phyloP scores from a whole-genome alignment of 2,888 invertebrate genomes.

The Peribatodes rhomboidaria region DNA sequence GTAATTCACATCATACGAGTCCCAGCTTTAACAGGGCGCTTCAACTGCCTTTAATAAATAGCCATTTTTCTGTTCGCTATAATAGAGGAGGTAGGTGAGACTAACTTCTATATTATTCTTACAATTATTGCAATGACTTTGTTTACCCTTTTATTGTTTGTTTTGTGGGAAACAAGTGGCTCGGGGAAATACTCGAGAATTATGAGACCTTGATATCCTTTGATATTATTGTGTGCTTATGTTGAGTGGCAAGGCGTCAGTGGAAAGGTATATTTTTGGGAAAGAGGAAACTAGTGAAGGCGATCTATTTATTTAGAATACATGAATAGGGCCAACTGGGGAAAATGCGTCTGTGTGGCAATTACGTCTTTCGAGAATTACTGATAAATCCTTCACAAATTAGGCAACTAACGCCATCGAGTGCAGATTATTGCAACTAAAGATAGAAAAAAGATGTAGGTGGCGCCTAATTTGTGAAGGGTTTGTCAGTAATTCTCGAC shows the following conservation, averaged over 20 bases:
- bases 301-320: too few relatives aligned
- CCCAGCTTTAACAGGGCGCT: constrained; percentile 52
- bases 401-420: too few relatives aligned
- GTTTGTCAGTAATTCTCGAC: too few relatives aligned
- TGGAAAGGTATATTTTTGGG: constrained; percentile 3
- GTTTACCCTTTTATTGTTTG: constrained; percentile 56
- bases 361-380: too few relatives aligned
- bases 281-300: background rate
- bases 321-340: too few relatives aligned
- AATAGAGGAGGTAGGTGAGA: constrained; percentile 58
- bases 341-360: too few relatives aligned
- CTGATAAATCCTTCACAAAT: too few relatives aligned
- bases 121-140: constrained; percentile 64
- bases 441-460: too few relatives aligned
- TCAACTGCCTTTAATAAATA: constrained; percentile 72
- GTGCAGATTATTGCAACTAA: too few relatives aligned
- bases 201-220: constrained; percentile 38
- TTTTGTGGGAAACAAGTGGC: constrained; percentile 56
- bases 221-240: constrained; percentile 29
- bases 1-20: constrained; percentile 27
- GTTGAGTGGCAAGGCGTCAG: constrained; percentile 16
- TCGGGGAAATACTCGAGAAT: constrained; percentile 48
- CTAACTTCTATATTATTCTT: constrained; percentile 63
- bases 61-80: constrained; percentile 64
- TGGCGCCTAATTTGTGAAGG: too few relatives aligned